phyloP scores from a whole-genome alignment of 2,888 invertebrate species.

The Phania funesta region DNA sequence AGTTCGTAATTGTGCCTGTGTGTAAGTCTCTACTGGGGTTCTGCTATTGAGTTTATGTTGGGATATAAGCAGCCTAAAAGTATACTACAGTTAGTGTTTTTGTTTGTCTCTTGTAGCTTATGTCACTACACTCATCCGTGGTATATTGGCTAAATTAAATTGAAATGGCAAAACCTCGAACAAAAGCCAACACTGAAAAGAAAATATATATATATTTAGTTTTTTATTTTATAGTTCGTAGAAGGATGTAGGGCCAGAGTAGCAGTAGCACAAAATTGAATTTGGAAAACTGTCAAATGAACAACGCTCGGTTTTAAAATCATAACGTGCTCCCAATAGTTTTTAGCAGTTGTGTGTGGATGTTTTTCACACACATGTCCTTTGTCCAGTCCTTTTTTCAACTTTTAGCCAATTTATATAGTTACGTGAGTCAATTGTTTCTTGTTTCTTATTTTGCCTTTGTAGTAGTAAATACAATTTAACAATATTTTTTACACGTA shows the following conservation, averaged over 20 bases:
- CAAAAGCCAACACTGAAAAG: constrained; percentile 30
- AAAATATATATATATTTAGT: constrained; percentile 17
- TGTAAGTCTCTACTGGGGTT: not conserved
- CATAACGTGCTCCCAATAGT: constrained; percentile 36
- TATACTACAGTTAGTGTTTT: constrained; percentile 13
- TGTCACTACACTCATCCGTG: constrained; percentile 27
- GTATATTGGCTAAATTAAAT: constrained; percentile 60
- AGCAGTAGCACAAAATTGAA: constrained; percentile 30
- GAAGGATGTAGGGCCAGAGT: not conserved
- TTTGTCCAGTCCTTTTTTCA: constrained; percentile 51
- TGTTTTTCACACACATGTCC: constrained; percentile 1
- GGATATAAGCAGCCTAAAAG: not conserved
- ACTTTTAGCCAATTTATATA: constrained; percentile 26
- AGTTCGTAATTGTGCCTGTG: not conserved
- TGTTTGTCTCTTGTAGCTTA: not conserved
- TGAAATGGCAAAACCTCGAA: constrained; percentile 44
- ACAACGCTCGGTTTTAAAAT: constrained; percentile 39
- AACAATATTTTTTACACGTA: not conserved
- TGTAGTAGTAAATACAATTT: not conserved
- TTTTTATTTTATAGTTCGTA: not conserved
- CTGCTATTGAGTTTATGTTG: not conserved
- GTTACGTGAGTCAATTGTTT: constrained; percentile 31
- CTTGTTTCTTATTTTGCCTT: not conserved
- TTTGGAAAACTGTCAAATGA: constrained; percentile 61
- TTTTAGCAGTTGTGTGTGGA: not conserved